Evolutionary conservation across 2,888 invertebrate species (phyloP).

Genomic region (Coecobrya sp.): DNA sequence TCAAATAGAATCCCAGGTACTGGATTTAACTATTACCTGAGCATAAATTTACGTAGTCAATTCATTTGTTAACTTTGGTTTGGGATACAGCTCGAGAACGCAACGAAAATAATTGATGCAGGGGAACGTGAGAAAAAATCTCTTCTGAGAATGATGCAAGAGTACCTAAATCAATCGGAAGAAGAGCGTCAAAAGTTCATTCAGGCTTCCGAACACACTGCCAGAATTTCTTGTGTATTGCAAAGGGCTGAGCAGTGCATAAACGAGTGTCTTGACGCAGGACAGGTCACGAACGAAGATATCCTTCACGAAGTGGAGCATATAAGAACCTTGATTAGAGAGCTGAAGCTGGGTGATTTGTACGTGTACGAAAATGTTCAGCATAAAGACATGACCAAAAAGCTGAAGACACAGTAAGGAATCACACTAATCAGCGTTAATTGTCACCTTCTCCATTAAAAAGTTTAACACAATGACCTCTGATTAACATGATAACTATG

Average conservation of each 20-base stretch:
- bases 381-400: slow-evolving; percentile 59
- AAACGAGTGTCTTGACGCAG: slow-evolving; percentile 84
- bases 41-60: no score
- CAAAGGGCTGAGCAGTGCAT: slow-evolving; percentile 83
- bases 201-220: slow-evolving; percentile 86
- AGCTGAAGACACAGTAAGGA: slow-evolving; percentile 69
- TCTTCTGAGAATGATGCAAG: slow-evolving; percentile 90
- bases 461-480: slow-evolving; percentile 56
- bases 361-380: slow-evolving; percentile 76
- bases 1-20: slow-evolving; percentile 79
- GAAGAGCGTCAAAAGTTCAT: slow-evolving; percentile 88
- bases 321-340: slow-evolving; percentile 82
- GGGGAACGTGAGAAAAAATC: slow-evolving; percentile 90
- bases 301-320: slow-evolving; percentile 84
- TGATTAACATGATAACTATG: no score
- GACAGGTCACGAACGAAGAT: slow-evolving; percentile 81
- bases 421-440: slow-evolving; percentile 37
- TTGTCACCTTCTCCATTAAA: slow-evolving; percentile 48
- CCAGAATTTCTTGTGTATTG: slow-evolving; percentile 82
- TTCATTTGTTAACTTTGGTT: slow-evolving; percentile 1
- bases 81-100: slow-evolving; percentile 70
- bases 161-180: slow-evolving; percentile 90
- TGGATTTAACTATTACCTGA: no score
- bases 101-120: slow-evolving; percentile 87
- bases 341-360: slow-evolving; percentile 84